phyloP scores from a whole-genome alignment of 2,797 vertebrate species.

The Pseudotriccus pelzelni region DNA sequence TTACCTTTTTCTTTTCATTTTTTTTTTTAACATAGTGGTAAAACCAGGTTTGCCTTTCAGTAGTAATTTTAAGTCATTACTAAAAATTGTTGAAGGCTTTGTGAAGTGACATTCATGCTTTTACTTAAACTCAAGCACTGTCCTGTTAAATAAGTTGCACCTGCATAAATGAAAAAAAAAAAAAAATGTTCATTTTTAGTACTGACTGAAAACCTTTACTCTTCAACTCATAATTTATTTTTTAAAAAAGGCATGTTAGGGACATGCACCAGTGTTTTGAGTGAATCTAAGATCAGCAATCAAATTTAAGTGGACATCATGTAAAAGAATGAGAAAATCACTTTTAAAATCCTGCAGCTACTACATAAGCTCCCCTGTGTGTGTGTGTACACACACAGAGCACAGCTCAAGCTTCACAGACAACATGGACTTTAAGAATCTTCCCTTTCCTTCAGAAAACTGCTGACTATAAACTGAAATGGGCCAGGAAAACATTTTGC shows the following conservation, averaged over 20 bases:
- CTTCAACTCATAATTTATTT: neutral
- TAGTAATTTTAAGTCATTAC: neutral
- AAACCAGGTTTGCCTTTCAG: neutral
- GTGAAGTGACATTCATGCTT: neutral
- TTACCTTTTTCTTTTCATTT: neutral
- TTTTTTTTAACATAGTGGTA: neutral
- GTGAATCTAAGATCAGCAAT: neutral
- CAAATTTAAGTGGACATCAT: neutral
- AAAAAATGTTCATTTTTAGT: neutral
- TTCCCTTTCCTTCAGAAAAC: neutral
- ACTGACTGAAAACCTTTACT: neutral
- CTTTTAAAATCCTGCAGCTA: neutral
- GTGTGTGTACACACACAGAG: neutral
- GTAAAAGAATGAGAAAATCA: constrained; percentile 30
- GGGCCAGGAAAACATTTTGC: neutral
- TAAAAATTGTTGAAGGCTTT: neutral
- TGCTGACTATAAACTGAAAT: neutral
- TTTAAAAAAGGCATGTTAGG: neutral
- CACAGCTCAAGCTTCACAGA: neutral
- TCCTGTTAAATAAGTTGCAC: neutral
- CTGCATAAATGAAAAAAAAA: neutral
- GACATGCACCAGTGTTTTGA: neutral
- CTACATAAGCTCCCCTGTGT: neutral
- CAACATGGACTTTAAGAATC: neutral
- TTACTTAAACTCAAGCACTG: neutral